phyloP scores from a whole-genome alignment of 2,113 vertebrate genomes.

The Apodemus speciosus region DNA sequence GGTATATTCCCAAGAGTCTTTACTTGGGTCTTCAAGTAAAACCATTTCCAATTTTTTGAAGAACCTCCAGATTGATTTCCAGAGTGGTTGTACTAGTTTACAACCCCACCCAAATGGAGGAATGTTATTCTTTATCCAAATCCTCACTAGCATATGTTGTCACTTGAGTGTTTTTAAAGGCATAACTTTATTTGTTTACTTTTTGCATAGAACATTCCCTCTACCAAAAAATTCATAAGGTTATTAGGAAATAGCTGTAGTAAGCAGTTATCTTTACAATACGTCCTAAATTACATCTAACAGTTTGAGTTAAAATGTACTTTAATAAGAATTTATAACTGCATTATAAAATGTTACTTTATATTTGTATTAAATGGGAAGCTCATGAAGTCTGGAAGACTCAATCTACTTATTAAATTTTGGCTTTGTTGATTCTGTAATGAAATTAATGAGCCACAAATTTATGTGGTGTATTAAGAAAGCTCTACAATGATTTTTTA shows the following conservation, averaged over 20 bases:
- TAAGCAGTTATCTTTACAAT: constrained; percentile 46
- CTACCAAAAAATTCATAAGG: constrained; percentile 29
- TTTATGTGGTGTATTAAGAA: constrained; percentile 10
- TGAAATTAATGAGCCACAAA: constrained; percentile 51
- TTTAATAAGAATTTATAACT: constrained; percentile 52
- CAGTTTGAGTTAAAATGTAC: constrained; percentile 32
- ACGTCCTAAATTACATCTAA: background rate
- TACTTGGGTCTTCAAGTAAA: no score
- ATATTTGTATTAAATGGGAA: constrained; percentile 49
- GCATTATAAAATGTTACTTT: constrained; percentile 20
- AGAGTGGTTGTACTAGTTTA: no score
- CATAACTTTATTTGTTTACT: background rate
- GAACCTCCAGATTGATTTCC: no score
- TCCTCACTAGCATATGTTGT: no score
- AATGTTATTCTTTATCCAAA: no score
- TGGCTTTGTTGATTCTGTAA: constrained; percentile 45
- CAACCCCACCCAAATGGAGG: no score
- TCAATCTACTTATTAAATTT: constrained; percentile 19
- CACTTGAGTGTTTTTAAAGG: background rate
- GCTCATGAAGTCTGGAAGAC: constrained; percentile 4
- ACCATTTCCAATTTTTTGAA: no score
- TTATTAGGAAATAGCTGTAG: constrained; percentile 40
- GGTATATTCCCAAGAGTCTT: no score
- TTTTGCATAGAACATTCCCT: background rate
- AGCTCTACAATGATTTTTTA: constrained; percentile 32